Evolutionary conservation across 2,888 invertebrate species (phyloP).

Genomic region (Sepiola atlantica): DNA sequence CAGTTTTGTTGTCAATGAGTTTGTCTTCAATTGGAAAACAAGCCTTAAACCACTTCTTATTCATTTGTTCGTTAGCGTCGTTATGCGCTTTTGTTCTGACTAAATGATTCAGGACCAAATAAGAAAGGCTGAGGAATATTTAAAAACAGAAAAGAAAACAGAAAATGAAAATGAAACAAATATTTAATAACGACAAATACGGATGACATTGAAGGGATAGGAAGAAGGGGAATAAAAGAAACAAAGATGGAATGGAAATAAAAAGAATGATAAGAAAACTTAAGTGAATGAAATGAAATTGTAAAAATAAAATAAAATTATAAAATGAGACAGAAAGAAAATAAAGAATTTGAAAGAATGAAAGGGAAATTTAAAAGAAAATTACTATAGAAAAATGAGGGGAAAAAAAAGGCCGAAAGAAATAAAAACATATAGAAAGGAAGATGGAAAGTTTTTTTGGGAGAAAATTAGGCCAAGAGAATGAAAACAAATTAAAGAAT

Average conservation of each 20-base stretch:
- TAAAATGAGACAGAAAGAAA: not conserved
- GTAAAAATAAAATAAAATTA: not conserved
- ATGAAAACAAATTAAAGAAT: too few relatives aligned
- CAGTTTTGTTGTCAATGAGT: not conserved
- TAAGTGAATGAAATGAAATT: not conserved
- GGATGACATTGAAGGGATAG: not conserved
- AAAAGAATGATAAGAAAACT: not conserved
- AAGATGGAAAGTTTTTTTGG: not conserved
- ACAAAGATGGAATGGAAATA: not conserved
- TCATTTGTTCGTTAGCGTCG: not conserved
- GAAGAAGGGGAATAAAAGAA: not conserved
- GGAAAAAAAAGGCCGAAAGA: not conserved
- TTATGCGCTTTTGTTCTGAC: not conserved
- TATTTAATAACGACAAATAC: not conserved
- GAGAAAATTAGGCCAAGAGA: not conserved
- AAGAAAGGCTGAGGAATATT: not conserved
- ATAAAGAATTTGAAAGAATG: not conserved
- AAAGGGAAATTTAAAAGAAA: not conserved
- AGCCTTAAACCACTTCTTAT: not conserved
- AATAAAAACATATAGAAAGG: not conserved
- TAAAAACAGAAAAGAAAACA: not conserved
- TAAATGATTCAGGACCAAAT: not conserved
- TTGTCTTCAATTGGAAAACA: slow-evolving; percentile 32
- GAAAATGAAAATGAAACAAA: not conserved
- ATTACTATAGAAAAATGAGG: not conserved